A percentile compares a stretch with the other conserved stretches of the same genome.
These are phyloP conservation scores for Semnornis frantzii DNA, from an alignment of 2,113 vertebrate species.

Conservation along the genomic window DNA sequence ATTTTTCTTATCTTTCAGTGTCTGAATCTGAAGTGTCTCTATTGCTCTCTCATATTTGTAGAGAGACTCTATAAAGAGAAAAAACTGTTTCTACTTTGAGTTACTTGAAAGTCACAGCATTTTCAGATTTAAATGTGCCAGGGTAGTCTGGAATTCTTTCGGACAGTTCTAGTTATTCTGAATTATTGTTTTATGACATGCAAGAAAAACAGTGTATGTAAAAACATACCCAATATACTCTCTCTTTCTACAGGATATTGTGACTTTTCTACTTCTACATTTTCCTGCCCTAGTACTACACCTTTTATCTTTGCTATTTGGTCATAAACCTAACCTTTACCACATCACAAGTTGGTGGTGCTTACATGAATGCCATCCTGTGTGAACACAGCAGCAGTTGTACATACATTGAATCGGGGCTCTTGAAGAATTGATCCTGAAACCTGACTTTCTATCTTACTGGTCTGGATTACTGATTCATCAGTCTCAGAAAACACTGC, in stretches of 20 bases:
- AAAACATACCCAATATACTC: background rate
- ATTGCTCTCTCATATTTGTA: background rate
- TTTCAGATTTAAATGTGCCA: background rate
- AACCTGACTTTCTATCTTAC: background rate
- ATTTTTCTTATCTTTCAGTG: background rate
- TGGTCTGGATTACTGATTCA: background rate
- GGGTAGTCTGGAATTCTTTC: background rate
- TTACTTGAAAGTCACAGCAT: background rate
- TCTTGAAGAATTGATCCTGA: background rate
- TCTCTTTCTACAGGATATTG: background rate
- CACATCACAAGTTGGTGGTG: too few relatives aligned
- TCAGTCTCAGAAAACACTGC: background rate
- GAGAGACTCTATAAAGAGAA: background rate
- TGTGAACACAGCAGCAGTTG: background rate
- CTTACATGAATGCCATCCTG: background rate
- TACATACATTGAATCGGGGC: background rate
- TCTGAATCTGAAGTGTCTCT: background rate
- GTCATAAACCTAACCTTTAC: background rate
- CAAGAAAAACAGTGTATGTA: background rate
- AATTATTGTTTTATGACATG: background rate
- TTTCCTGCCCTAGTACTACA: background rate
- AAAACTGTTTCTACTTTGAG: background rate
- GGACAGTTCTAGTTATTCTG: background rate
- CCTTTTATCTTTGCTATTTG: background rate
- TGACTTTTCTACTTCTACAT: too few relatives aligned